Evolutionary conservation across 2,797 vertebrate species (phyloP).

Genomic region (Liasis olivaceus): DNA sequence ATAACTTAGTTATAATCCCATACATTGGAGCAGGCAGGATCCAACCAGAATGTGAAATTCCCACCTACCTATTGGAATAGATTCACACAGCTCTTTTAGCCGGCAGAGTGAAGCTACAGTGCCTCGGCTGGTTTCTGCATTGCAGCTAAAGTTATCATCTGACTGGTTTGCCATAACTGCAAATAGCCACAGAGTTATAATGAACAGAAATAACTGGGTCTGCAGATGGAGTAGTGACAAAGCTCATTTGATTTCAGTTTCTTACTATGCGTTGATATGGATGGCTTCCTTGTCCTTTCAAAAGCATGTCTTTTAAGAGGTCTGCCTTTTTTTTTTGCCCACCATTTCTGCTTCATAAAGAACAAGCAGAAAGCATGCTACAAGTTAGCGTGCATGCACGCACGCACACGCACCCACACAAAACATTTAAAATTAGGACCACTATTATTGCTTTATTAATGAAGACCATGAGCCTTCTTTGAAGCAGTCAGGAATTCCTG

Average conservation of each 20-base stretch:
- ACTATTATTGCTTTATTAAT: conserved; percentile 74
- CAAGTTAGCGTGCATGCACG: conserved; percentile 24
- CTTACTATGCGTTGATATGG: neutral
- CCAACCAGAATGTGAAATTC: neutral
- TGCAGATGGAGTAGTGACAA: neutral
- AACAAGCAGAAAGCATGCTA: conserved; percentile 13
- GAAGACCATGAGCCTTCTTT: conserved; percentile 46
- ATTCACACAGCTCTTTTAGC: neutral
- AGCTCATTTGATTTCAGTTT: neutral
- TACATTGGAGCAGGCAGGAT: neutral
- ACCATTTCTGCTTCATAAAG: neutral
- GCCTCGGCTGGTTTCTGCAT: neutral
- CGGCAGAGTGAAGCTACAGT: neutral
- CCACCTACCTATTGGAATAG: neutral
- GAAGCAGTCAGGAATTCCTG: conserved; percentile 34
- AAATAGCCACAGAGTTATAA: neutral
- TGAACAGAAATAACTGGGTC: neutral
- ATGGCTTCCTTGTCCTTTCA: conserved; percentile 7
- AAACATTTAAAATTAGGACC: conserved; percentile 43
- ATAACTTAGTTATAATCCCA: neutral
- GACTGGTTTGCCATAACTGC: neutral
- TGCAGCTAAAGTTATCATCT: neutral
- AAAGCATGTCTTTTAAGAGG: accelerated
- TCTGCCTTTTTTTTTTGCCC: neutral
- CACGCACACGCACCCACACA: conserved; percentile 26